Evolutionary conservation across 2,797 vertebrate genomes (phyloP).

Genomic region (Mastacembelus armatus): DNA sequence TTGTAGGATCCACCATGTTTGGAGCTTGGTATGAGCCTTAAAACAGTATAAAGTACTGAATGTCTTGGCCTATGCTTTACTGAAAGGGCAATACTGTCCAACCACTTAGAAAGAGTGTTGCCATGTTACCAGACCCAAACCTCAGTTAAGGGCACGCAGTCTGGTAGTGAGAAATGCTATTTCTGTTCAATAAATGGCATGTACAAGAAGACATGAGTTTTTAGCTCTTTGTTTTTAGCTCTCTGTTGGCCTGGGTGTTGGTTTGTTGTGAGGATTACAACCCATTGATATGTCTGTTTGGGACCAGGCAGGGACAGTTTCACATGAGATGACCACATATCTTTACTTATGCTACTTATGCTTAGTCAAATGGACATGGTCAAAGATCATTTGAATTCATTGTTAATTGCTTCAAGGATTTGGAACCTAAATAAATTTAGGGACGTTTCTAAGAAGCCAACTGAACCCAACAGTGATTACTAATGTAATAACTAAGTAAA

Average conservation of each 20-base stretch:
- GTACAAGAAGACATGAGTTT: conserved; percentile 23
- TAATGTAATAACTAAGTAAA: neutral
- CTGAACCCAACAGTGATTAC: too few relatives aligned
- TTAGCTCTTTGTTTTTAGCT: conserved; percentile 41
- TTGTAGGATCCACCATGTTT: too few relatives aligned
- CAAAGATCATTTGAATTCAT: neutral
- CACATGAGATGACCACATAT: too few relatives aligned
- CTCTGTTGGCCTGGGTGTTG: conserved; percentile 55
- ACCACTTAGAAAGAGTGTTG: too few relatives aligned
- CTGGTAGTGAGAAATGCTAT: conserved; percentile 6
- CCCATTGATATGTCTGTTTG: conserved; percentile 56
- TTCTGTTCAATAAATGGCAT: conserved; percentile 49
- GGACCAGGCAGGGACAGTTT: conserved; percentile 50
- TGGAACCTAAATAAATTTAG: too few relatives aligned
- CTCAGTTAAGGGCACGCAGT: neutral
- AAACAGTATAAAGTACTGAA: too few relatives aligned
- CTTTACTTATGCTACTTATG: too few relatives aligned
- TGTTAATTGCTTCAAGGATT: neutral
- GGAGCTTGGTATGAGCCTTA: too few relatives aligned
- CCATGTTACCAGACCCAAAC: neutral
- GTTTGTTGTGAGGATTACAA: conserved; percentile 77
- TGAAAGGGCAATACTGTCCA: too few relatives aligned
- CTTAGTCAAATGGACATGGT: neutral
- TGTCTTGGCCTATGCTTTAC: too few relatives aligned
- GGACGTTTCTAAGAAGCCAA: too few relatives aligned